phyloP scores from a whole-genome alignment of 2,113 vertebrate genomes.

The Abramis brama region DNA sequence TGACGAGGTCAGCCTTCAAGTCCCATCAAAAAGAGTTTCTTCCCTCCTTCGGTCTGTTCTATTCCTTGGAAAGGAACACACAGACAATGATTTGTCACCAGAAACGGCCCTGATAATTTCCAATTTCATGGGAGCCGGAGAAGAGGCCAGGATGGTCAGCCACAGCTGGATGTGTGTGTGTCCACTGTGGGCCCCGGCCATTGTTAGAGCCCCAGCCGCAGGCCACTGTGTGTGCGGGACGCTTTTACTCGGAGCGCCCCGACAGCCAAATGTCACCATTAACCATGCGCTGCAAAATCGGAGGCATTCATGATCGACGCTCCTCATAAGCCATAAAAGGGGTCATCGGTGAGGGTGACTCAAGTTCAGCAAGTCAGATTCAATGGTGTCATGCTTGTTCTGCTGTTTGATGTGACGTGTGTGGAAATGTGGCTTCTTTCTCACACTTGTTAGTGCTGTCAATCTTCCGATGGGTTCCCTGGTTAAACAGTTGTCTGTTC shows the following conservation, averaged over 20 bases:
- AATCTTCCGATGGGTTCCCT: conserved; percentile 41
- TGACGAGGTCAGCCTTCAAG: conserved; percentile 48
- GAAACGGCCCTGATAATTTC: conserved; percentile 59
- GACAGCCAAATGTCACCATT: conserved; percentile 58
- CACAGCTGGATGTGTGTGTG: conserved; percentile 51
- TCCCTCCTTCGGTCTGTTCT: conserved; percentile 8
- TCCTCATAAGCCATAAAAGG: conserved; percentile 51
- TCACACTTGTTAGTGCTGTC: conserved; percentile 55
- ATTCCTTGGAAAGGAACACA: conserved; percentile 48
- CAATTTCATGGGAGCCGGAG: conserved; percentile 64
- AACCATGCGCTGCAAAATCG: conserved; percentile 59
- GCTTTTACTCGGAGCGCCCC: conserved; percentile 43
- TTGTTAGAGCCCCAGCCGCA: conserved; percentile 62
- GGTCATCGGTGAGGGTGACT: conserved; percentile 44
- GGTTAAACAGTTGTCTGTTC: conserved; percentile 57
- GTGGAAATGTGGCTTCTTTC: conserved; percentile 54
- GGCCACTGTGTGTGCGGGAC: conserved; percentile 57
- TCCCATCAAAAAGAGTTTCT: conserved; percentile 54
- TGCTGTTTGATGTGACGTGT: conserved; percentile 59
- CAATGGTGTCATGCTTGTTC: conserved; percentile 55
- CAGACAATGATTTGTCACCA: conserved; percentile 62
- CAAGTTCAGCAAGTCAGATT: conserved; percentile 57
- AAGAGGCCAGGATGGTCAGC: conserved; percentile 46
- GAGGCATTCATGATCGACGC: conserved; percentile 50
- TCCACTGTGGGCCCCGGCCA: conserved; percentile 45